Conservation (phyloP, 2,797 vertebrate genomes). For the Cyprinodon diabolis region DNA sequence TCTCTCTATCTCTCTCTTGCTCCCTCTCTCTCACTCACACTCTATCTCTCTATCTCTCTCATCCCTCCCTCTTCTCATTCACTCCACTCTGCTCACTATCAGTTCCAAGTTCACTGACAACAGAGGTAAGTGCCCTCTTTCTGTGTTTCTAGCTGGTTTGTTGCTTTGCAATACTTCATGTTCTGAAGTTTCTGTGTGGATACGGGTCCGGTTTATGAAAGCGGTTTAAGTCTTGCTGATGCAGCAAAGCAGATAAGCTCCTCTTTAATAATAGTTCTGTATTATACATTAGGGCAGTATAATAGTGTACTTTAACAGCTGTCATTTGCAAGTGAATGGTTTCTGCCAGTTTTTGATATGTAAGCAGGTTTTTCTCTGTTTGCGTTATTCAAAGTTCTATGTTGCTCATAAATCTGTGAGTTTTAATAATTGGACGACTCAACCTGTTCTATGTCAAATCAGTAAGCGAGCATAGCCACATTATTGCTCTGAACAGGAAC, state of each 20-base stretch:
- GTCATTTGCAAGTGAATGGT: not conserved
- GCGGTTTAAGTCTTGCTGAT: conserved; percentile 9
- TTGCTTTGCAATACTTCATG: conserved; percentile 13
- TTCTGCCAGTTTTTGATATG: conserved; percentile 21
- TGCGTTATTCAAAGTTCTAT: not conserved
- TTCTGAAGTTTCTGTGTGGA: conserved; percentile 22
- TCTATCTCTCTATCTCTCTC: not conserved
- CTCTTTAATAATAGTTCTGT: conserved; percentile 5
- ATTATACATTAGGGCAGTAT: not conserved
- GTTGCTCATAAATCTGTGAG: conserved; percentile 8
- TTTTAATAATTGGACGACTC: not conserved
- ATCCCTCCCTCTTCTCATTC: not conserved
- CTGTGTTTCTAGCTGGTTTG: conserved; percentile 4
- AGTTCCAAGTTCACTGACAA: conserved; percentile 58
- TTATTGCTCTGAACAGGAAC: not conserved
- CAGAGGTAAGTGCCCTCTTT: conserved; percentile 69
- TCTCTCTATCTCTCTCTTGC: not conserved
- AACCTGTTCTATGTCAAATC: conserved; percentile 13
- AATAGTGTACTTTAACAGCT: conserved; percentile 32
- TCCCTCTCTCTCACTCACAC: not conserved
- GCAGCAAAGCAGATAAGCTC: not conserved
- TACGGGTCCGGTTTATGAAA: conserved; percentile 27
- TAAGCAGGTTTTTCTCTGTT: not conserved
- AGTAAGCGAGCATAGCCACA: not conserved
- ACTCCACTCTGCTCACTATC: conserved; percentile 25